Base-by-base conservation (phyloP, 2,797 vertebrate species). In the Ambastaia sidthimunki region DNA sequence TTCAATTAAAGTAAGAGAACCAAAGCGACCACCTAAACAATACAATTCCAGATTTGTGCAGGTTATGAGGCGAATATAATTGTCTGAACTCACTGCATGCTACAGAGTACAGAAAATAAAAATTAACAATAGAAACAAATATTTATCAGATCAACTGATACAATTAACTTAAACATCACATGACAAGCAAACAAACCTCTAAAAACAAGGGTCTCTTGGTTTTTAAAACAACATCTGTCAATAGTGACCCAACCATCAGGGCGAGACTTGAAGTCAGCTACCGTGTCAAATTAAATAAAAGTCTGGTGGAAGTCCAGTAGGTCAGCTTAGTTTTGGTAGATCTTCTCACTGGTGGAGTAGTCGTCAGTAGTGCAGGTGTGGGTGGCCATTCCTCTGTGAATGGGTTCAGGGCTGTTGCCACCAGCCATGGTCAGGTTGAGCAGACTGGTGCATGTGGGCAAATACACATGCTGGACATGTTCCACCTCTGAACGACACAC, bases 401-500 rank as follows among this genome's bases (percentile, higher is more conserved):
- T 92, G 82, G 93, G 87, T 0, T 86, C n/a, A 0, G 92, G 92
- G 86, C 91, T 85, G 84, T 28, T 85, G 67, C 21, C 37, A 81
- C 79, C 88, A 0, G 86, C 92, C 80, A 96, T 88, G 60, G 95
- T 93, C 83, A 99, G 93, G 87, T 93, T 98, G 80, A 99, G 95
- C 9, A 99, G 94, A 89, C 97, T 99, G 90, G 96, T 96, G 91
- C 98, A 97, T 37, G 97, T 98, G 78, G 98, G 98, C 87, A 99
- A 92, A 87, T 97, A 99, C 86, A 99, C 92, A 0, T 99, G 97
- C 92, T 99, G 98, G 73, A 99, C 94, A 1, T 97, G 96, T 69
- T 97, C 96, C 83, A 99, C 96, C 1, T 89, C 93, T 0, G 96
- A 96, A 67, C 98, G 95, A 88, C 98, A 99, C 81, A 99, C 96